These are phyloP conservation scores for Labeo catla DNA, from an alignment of 2,113 vertebrate species.

Conservation along the genomic window DNA sequence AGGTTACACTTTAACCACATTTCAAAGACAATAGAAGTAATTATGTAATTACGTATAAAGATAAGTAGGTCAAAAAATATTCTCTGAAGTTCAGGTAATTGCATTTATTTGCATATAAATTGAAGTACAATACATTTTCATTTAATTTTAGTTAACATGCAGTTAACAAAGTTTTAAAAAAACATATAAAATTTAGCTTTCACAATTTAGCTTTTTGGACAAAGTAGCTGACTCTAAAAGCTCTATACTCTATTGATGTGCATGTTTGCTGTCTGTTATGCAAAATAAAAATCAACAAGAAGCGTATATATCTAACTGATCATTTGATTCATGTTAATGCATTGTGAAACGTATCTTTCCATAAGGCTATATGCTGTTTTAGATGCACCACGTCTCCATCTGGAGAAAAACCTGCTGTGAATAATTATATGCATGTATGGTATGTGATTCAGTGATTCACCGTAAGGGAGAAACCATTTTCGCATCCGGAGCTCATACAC, in stretches of 20 bases:
- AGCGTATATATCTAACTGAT: background rate
- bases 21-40: no score
- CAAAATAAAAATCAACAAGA: background rate
- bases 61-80: background rate
- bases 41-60: no score
- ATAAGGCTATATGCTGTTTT: background rate
- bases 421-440: constrained; percentile 1
- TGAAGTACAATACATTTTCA: no score
- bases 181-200: no score
- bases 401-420: background rate
- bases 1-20: background rate
- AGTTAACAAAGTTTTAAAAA: no score
- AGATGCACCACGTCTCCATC: background rate
- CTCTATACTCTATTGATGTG: background rate
- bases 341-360: background rate
- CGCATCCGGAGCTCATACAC: background rate
- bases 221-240: background rate
- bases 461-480: background rate
- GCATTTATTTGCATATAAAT: no score
- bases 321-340: background rate
- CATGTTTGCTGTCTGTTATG: background rate
- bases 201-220: background rate
- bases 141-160: no score
- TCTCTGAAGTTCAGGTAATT: no score
- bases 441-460: background rate